Conservation (phyloP, 1,140 invertebrate genomes). For the Papilio aristodemus region DNA sequence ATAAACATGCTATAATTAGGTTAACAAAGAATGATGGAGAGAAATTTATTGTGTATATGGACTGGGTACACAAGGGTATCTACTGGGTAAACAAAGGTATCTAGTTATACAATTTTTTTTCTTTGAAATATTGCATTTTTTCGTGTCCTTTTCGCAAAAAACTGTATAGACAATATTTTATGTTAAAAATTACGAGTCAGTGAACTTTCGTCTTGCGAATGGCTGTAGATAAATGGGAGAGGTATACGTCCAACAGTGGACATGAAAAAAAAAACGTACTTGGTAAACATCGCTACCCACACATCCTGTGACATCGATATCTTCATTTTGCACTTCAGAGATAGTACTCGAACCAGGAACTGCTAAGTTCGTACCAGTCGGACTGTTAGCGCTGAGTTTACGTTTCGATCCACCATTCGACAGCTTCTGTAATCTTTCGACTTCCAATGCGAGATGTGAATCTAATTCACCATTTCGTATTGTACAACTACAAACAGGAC, state of each 20-base stretch:
- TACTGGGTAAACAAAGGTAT: too few species aligned
- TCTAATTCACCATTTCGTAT: constrained; percentile 72
- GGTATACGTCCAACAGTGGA: too few species aligned
- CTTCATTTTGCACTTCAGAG: constrained; percentile 50
- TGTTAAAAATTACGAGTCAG: too few species aligned
- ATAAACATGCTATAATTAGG: too few species aligned
- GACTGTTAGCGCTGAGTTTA: constrained; percentile 60
- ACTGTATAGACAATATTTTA: too few species aligned
- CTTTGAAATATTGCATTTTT: too few species aligned
- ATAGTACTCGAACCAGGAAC: constrained; percentile 64
- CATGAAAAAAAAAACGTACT: constrained; percentile 53
- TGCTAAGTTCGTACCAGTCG: constrained; percentile 47
- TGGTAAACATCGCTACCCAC: constrained; percentile 75
- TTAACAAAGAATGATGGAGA: too few species aligned
- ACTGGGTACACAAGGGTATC: too few species aligned
- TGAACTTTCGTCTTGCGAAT: too few species aligned
- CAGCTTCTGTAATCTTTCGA: constrained; percentile 71
- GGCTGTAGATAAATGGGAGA: constrained; percentile 1
- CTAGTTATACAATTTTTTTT: too few species aligned
- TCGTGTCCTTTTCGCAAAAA: too few species aligned
- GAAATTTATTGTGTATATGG: too few species aligned
- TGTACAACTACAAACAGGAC: constrained; percentile 77
- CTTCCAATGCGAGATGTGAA: constrained; percentile 66
- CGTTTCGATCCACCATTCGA: constrained; percentile 58
- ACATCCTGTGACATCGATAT: constrained; percentile 69